Evolutionary conservation across 2,888 invertebrate genomes (phyloP), one percentile per base, ranked within the genome.

Genomic region (Pristionchus arcanus): DNA sequence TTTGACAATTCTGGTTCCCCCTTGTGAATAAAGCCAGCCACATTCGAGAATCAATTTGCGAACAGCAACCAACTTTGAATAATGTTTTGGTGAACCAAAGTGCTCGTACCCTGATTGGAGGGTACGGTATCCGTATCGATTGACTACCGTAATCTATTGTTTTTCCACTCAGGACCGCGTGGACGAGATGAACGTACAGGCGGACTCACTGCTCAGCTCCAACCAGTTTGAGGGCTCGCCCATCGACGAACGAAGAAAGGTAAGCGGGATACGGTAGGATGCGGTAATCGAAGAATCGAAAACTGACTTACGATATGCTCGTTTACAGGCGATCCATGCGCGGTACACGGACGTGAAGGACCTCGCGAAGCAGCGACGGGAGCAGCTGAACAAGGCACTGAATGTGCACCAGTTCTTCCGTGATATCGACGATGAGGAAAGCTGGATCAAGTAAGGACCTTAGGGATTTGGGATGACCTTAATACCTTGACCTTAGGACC

Each of bases 361-460:
- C 95, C 96, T 98, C 93, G 98, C 98, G 87, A 97, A 97, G 81
- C 97, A 98, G 95, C 97, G 99, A 84, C 97, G 98, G 95, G 97
- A 97, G 16, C 96, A 98, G 59, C 96, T 99, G 90, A 97, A 98
- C 96, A 99, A 99, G 96, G 98, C 99, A 74, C 97, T 98, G 95
- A 98, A 98, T 13, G 96, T 99, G 95, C 99, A 99, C 96, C 99
- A 99, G 96, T 99, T 99, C 97, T 98, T 99, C 97, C 96, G 99
- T 89, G 99, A 99, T 95, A 98, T 99, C 95, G 99, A 99, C 91
- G 99, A 99, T 95, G 99, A 99, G 96, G 99, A 99, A 96, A 98
- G 98, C 15, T 99, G 99, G 99, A 99, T 99, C 95, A 99, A 98
- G 97, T 97, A 91, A 95, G 96, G 95, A 49, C 42, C 42, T 49